A percentile compares a stretch with the other conserved stretches of the same genome.
Conservation (phyloP, 1,140 invertebrate species). For the Asbolus verrucosus region DNA sequence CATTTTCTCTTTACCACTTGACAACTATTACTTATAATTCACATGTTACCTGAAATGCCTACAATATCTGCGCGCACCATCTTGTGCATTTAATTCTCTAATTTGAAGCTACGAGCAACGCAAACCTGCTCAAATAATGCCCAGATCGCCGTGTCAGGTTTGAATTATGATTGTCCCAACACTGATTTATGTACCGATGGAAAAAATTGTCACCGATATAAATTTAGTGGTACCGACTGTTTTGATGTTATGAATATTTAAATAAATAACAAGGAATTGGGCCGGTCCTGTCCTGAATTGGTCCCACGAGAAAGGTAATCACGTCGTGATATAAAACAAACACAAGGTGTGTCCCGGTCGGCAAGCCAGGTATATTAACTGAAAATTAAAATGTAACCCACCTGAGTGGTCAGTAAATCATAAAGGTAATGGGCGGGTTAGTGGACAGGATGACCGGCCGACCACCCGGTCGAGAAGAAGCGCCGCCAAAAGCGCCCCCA, state of each 20-base stretch:
- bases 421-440: conserved; percentile 52
- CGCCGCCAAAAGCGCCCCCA: conserved; percentile 45
- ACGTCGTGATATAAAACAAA: conserved; percentile 49
- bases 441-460: conserved; percentile 39
- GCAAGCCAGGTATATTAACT: conserved; percentile 51
- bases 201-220: conserved; percentile 20
- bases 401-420: conserved; percentile 54
- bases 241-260: conserved; percentile 8
- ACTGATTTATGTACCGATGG: conserved; percentile 7
- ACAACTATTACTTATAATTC: conserved; percentile 51
- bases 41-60: conserved; percentile 43
- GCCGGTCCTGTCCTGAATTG: conserved; percentile 24
- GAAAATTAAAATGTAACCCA: conserved; percentile 55
- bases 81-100: conserved; percentile 26
- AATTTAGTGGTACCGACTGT: not conserved
- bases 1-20: conserved; percentile 52
- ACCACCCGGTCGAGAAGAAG: conserved; percentile 48
- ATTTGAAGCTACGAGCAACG: conserved; percentile 6
- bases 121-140: not conserved
- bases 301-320: conserved; percentile 43
- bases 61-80: conserved; percentile 26
- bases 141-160: not conserved
- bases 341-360: conserved; percentile 50
- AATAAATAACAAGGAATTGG: conserved; percentile 2
- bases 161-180: conserved; percentile 5